A percentile compares a stretch with the other conserved stretches of the same genome.
These are phyloP conservation scores for Chanos chanos DNA, from an alignment of 2,797 vertebrate species.

Conservation along the genomic window DNA sequence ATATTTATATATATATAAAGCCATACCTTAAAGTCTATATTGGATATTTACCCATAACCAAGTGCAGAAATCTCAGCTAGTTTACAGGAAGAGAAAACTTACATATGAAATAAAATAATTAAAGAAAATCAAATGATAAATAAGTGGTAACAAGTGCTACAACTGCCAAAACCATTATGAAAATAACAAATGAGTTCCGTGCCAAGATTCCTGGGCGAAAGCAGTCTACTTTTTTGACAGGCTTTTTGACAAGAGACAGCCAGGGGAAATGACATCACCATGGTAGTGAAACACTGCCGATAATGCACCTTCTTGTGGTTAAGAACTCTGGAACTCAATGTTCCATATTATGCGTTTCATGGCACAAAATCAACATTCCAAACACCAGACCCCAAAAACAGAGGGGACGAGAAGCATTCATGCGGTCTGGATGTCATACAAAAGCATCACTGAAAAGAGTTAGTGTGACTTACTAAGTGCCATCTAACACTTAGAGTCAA, in stretches of 20 bases:
- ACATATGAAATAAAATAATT: too few species aligned
- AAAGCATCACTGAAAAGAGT: slow-evolving; percentile 9
- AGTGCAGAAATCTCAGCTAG: too few species aligned
- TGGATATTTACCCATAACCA: too few species aligned
- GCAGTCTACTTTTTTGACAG: too few species aligned
- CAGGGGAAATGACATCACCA: slow-evolving; percentile 38
- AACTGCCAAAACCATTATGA: too few species aligned
- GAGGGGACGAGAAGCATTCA: slow-evolving; percentile 23
- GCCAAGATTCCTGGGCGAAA: slow-evolving; percentile 18
- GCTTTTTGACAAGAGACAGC: slow-evolving; percentile 20
- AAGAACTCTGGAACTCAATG: slow-evolving; percentile 2
- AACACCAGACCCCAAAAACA: slow-evolving; percentile 26
- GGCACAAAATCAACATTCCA: slow-evolving; percentile 12
- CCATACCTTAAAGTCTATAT: too few species aligned
- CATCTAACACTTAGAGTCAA: slow-evolving; percentile 5
- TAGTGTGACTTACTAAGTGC: slow-evolving; percentile 13
- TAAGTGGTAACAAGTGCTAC: too few species aligned
- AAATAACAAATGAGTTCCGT: too few species aligned
- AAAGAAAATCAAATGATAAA: too few species aligned
- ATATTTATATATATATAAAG: too few species aligned
- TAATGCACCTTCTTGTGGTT: slow-evolving; percentile 17
- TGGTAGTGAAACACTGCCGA: not conserved
- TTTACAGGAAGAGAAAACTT: too few species aligned
- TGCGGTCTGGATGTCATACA: slow-evolving; percentile 25
- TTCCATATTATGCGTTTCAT: slow-evolving; percentile 8